Conservation (phyloP, 2,113 vertebrate species). For the Odocoileus virginianus region DNA sequence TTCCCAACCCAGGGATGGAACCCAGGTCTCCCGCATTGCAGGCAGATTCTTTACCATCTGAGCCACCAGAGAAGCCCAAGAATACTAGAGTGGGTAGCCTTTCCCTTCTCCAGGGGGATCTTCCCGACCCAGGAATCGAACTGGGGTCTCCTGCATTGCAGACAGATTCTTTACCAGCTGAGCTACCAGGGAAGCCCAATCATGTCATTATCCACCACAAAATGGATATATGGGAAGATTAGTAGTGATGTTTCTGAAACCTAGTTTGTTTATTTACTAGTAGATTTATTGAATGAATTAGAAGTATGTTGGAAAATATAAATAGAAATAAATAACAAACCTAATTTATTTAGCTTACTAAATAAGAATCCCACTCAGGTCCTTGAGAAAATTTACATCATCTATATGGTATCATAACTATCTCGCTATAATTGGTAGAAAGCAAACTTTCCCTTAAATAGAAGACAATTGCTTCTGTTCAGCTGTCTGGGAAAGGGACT, state of each 20-base stretch:
- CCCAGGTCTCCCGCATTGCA: not conserved
- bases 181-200: not conserved
- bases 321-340: not conserved
- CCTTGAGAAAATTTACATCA: not conserved
- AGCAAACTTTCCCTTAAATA: not conserved
- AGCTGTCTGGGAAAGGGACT: not conserved
- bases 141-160: not conserved
- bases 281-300: not conserved
- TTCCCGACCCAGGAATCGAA: accelerated
- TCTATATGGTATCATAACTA: not conserved
- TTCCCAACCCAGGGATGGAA: not conserved
- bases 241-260: not conserved
- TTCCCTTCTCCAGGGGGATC: not conserved
- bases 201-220: not conserved
- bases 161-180: not conserved
- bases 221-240: not conserved
- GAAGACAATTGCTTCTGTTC: not conserved
- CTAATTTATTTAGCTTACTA: not conserved
- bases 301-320: not conserved
- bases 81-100: not conserved
- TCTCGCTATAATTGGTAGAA: not conserved
- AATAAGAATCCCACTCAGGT: not conserved
- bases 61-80: not conserved
- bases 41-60: not conserved
- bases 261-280: not conserved